Evolutionary conservation across 2,888 invertebrate species (phyloP).

Genomic region (Hirudinaria manillensis): DNA sequence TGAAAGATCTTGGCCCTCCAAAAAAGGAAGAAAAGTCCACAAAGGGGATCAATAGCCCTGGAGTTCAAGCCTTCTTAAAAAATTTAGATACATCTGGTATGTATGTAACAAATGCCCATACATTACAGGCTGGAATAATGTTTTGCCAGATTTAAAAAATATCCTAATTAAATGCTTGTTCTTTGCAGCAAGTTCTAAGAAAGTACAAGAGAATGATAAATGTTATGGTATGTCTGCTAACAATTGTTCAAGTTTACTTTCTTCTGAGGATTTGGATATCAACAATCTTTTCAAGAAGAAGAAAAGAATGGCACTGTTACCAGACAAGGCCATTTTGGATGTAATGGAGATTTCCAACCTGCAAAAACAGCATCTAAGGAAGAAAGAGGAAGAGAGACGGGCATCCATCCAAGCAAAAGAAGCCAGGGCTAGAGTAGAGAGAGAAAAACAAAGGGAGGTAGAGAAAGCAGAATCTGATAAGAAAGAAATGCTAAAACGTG

Average conservation of each 20-base stretch:
- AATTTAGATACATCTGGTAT: neutral
- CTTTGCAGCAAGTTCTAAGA: no score
- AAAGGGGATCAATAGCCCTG: neutral
- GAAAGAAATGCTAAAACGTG: neutral
- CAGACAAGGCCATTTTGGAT: neutral
- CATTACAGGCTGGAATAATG: no score
- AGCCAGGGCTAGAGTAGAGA: neutral
- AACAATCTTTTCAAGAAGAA: neutral
- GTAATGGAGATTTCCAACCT: conserved; percentile 3
- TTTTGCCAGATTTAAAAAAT: no score
- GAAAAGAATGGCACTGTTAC: neutral
- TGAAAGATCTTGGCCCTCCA: neutral
- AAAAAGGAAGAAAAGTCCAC: neutral
- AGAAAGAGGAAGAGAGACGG: conserved; percentile 2
- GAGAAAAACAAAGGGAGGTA: conserved; percentile 8
- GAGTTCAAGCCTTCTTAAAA: neutral
- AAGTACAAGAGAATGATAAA: no score
- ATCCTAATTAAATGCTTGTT: no score
- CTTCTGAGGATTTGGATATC: conserved; percentile 3
- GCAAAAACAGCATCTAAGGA: neutral
- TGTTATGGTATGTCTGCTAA: neutral
- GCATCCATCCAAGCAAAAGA: neutral
- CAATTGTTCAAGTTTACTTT: neutral
- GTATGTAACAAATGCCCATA: no score
- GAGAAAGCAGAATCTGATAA: neutral